Conservation (phyloP, 2,113 vertebrate genomes). For the Drymodes brunneopygia region DNA sequence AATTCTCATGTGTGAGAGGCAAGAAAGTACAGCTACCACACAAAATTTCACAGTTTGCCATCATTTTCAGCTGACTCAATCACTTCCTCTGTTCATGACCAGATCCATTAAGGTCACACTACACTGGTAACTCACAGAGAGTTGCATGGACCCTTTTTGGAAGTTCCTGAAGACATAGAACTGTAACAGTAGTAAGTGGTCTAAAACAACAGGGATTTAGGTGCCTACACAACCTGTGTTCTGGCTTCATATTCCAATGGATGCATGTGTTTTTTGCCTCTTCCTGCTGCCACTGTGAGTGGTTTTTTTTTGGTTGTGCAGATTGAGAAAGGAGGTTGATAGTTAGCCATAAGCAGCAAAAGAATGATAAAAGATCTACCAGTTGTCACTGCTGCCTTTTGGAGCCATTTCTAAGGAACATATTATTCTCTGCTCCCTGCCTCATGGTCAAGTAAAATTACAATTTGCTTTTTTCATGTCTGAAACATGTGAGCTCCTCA, state of each 20-base stretch:
- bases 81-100: rapidly evolving
- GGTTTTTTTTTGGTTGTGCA: neutral
- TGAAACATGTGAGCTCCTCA: neutral
- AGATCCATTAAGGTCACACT: neutral
- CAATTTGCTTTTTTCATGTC: neutral
- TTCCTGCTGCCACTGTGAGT: neutral
- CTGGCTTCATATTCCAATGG: neutral
- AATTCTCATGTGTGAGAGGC: neutral
- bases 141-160: neutral
- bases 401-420: neutral
- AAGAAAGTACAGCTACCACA: neutral
- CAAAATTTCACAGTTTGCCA: neutral
- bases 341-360: neutral
- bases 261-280: neutral
- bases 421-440: neutral
- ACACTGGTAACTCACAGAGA: neutral
- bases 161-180: neutral
- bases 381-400: neutral
- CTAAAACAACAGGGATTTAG: neutral
- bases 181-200: neutral
- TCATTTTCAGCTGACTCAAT: neutral
- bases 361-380: neutral
- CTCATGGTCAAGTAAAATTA: neutral
- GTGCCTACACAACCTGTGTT: neutral
- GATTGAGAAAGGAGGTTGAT: neutral